phyloP scores from a whole-genome alignment of 2,113 vertebrate genomes.

The Cynopterus brachyotis region DNA sequence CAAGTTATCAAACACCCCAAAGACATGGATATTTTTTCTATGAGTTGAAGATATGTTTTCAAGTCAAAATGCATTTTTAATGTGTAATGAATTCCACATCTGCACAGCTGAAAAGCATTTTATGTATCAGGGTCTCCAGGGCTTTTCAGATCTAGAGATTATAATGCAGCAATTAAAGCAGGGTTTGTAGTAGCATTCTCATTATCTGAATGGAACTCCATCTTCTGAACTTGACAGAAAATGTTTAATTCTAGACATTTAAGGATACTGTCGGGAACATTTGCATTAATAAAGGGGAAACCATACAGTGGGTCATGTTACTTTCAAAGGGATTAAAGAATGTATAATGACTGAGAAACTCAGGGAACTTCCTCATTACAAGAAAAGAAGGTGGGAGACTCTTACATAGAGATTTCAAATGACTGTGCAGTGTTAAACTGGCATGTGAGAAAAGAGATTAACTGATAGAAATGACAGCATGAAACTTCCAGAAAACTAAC shows the following conservation, averaged over 20 bases:
- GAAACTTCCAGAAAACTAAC: constrained; percentile 16
- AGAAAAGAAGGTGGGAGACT: background rate
- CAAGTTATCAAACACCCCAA: background rate
- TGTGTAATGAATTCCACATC: constrained; percentile 74
- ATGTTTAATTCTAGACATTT: constrained; percentile 77
- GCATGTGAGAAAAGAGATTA: constrained; percentile 37
- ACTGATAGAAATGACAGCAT: background rate
- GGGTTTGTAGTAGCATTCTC: constrained; percentile 57
- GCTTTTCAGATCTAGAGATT: constrained; percentile 74
- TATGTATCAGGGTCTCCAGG: constrained; percentile 51
- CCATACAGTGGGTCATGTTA: constrained; percentile 41
- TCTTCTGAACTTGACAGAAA: constrained; percentile 72
- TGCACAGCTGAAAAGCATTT: constrained; percentile 67
- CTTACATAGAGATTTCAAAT: constrained; percentile 35
- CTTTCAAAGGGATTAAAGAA: constrained; percentile 72
- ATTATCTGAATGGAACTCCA: constrained; percentile 73
- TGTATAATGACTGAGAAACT: constrained; percentile 51
- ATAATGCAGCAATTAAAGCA: constrained; percentile 78
- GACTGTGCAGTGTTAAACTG: background rate
- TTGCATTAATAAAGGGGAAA: constrained; percentile 72
- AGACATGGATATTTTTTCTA: background rate
- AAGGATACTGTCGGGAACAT: constrained; percentile 65
- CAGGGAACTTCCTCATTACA: constrained; percentile 34
- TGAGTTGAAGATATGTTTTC: constrained; percentile 40
- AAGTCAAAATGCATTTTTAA: constrained; percentile 59